Evolutionary conservation across 2,113 vertebrate genomes (phyloP).

Genomic region (Eulemur macaco): DNA sequence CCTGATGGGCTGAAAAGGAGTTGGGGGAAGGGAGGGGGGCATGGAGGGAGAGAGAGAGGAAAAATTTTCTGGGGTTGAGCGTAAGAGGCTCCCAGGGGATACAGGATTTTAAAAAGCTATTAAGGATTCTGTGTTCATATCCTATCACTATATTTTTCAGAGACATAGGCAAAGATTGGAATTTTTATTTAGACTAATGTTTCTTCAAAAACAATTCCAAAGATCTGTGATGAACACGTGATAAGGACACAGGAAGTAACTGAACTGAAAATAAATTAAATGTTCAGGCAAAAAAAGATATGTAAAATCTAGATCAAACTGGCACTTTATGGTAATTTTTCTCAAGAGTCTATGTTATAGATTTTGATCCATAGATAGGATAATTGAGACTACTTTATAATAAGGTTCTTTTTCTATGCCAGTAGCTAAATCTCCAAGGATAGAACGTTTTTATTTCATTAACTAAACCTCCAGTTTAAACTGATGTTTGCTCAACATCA

Average conservation of each 20-base stretch:
- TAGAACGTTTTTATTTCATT: not conserved
- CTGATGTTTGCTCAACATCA: not conserved
- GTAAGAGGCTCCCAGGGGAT: not conserved
- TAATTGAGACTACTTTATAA: not conserved
- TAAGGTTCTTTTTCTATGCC: not conserved
- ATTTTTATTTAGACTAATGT: not conserved
- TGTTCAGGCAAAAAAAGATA: not conserved
- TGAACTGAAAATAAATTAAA: not conserved
- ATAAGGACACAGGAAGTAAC: not conserved
- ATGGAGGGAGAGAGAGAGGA: accelerated
- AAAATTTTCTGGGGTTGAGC: not conserved
- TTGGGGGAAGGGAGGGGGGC: not conserved
- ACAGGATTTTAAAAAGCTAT: not conserved
- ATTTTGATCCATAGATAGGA: not conserved
- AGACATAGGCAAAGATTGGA: slow-evolving; percentile 1
- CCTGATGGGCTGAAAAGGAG: not conserved
- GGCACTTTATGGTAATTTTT: not conserved
- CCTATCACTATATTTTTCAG: not conserved
- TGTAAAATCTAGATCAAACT: not conserved
- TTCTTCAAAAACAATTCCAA: slow-evolving; percentile 31
- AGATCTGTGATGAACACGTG: not conserved
- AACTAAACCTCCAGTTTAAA: not conserved
- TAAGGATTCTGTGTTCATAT: not conserved
- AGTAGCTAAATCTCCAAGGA: not conserved
- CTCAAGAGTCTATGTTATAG: not conserved